Percentiles rank a stretch among this genome's conserved stretches.
These are phyloP conservation scores for Daubentonia madagascariensis DNA, from an alignment of 2,113 vertebrate species.

Conservation along the genomic window DNA sequence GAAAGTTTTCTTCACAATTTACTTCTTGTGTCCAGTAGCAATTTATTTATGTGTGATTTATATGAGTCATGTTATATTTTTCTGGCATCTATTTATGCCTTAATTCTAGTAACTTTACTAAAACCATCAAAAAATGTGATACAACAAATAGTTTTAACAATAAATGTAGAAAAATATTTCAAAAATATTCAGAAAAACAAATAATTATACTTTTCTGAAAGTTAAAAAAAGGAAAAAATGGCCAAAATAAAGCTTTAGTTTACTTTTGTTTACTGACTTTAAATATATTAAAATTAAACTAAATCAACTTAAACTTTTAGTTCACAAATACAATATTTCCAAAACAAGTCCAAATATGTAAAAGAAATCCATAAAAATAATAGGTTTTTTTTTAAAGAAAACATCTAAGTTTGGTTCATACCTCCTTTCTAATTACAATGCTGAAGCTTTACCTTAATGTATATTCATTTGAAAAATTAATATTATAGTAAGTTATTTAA, in stretches of 20 bases:
- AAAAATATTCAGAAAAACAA: conserved; percentile 20
- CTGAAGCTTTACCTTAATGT: not conserved
- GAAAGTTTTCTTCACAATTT: not conserved
- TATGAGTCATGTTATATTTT: not conserved
- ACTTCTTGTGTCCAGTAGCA: not conserved
- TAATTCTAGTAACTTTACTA: not conserved
- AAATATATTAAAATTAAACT: not conserved
- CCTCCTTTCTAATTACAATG: not conserved
- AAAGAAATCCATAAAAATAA: not conserved
- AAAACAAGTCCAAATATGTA: not conserved
- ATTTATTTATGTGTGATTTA: not conserved
- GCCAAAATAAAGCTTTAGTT: not conserved
- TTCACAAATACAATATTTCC: not conserved
- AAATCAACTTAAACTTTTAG: not conserved
- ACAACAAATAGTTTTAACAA: not conserved
- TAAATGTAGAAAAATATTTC: not conserved
- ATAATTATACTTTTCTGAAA: conserved; percentile 20
- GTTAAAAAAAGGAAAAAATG: not conserved
- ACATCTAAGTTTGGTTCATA: not conserved
- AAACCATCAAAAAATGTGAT: not conserved
- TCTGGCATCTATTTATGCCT: not conserved
- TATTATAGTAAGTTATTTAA: not conserved
- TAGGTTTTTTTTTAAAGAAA: not conserved
- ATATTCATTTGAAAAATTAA: not conserved
- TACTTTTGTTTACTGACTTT: not conserved